Evolutionary conservation across 2,888 invertebrate genomes (phyloP).

Genomic region (Pseudococcus viburni): DNA sequence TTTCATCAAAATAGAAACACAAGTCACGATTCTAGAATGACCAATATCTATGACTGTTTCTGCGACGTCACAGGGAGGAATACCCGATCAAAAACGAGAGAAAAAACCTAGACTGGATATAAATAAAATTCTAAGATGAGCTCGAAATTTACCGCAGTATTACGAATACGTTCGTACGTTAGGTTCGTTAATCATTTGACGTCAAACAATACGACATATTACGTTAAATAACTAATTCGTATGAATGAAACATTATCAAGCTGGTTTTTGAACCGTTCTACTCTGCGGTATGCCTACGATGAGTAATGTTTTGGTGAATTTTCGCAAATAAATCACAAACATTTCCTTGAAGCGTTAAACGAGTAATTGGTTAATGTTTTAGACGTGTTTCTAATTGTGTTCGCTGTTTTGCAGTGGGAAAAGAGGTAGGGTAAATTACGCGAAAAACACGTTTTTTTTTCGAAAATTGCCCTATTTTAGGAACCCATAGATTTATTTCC

Average conservation of each 20-base stretch:
- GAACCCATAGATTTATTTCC: too few relatives aligned
- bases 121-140: not conserved
- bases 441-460: too few relatives aligned
- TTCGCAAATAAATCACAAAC: constrained; percentile 27
- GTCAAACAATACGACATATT: constrained; percentile 25
- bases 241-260: constrained; percentile 13
- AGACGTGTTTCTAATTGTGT: constrained; percentile 13
- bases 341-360: constrained; percentile 29
- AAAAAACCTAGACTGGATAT: not conserved
- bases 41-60: too few relatives aligned
- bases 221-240: not conserved
- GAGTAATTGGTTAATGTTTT: constrained; percentile 34
- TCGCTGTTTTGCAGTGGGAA: too few relatives aligned
- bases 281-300: not conserved
- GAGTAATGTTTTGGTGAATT: constrained; percentile 35
- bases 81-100: too few relatives aligned
- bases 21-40: too few relatives aligned
- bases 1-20: too few relatives aligned
- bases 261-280: constrained; percentile 32
- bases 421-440: too few relatives aligned
- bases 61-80: too few relatives aligned
- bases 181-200: constrained; percentile 9
- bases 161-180: not conserved
- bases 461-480: too few relatives aligned
- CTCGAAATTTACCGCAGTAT: not conserved